A percentile compares a stretch with the other conserved stretches of the same genome.
Conservation (phyloP, 2,113 vertebrate genomes). For the Cyprinus carpio region DNA sequence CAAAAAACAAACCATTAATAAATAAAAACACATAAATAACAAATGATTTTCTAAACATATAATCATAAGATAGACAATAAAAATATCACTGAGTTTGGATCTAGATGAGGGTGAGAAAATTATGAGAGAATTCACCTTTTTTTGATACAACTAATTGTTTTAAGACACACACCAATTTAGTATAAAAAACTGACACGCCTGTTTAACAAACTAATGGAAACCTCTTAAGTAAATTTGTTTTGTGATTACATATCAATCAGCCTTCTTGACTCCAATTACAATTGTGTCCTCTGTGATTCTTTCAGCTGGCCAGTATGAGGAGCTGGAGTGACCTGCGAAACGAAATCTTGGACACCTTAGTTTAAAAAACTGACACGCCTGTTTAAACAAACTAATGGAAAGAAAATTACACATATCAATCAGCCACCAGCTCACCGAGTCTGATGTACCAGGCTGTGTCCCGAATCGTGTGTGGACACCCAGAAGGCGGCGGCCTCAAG, state of each 20-base stretch:
- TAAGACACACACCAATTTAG: background rate
- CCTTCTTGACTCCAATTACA: background rate
- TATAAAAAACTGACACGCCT: background rate
- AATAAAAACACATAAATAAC: too few species aligned
- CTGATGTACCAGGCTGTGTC: conserved; percentile 95
- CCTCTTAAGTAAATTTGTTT: background rate
- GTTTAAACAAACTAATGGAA: too few species aligned
- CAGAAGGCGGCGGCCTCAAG: conserved; percentile 93
- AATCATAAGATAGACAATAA: too few species aligned
- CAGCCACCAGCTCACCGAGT: conserved; percentile 81
- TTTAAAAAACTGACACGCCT: too few species aligned
- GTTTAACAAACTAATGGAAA: background rate
- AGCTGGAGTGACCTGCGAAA: conserved; percentile 95
- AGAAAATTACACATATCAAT: too few species aligned
- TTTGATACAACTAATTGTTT: background rate
- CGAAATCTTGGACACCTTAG: conserved; percentile 89
- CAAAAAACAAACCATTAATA: too few species aligned
- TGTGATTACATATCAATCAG: background rate
- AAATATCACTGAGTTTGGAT: background rate
- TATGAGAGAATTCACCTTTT: background rate
- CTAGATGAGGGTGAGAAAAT: background rate
- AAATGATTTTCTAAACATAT: too few species aligned
- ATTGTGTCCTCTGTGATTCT: background rate
- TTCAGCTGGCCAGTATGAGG: conserved; percentile 85
- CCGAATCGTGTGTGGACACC: conserved; percentile 93